Evolutionary conservation across 1,140 invertebrate species (phyloP).

Genomic region (Wiebesia pumilae): DNA sequence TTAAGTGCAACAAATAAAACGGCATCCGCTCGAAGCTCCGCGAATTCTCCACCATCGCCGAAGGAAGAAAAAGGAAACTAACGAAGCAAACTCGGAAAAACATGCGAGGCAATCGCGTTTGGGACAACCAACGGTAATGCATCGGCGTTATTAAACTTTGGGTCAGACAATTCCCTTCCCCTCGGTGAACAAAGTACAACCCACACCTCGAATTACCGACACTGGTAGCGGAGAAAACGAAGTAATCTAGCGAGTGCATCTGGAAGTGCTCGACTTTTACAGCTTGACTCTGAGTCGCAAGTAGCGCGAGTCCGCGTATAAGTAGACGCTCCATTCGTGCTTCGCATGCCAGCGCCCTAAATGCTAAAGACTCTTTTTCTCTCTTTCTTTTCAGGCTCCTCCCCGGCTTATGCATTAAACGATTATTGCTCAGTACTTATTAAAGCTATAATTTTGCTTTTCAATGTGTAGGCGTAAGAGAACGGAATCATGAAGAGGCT

Average conservation of each 20-base stretch:
- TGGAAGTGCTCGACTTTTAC: background rate
- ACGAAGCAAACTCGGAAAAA: too few species aligned
- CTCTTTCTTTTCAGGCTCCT: too few species aligned
- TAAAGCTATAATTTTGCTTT: constrained; percentile 13
- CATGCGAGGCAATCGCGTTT: background rate
- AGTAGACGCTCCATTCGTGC: background rate
- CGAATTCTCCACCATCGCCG: too few species aligned
- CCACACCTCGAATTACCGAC: too few species aligned
- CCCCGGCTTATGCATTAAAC: background rate
- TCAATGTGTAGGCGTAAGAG: background rate
- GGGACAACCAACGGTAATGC: constrained; percentile 35
- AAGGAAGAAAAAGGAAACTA: too few species aligned
- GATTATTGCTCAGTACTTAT: constrained; percentile 38
- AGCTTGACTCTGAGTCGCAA: background rate
- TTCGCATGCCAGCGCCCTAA: constrained; percentile 2
- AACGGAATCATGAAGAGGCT: background rate
- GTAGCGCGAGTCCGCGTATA: constrained; percentile 28
- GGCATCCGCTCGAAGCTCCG: too few species aligned
- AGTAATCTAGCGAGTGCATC: background rate
- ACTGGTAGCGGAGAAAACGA: too few species aligned
- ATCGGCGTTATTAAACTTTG: constrained; percentile 26
- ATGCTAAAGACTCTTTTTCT: background rate
- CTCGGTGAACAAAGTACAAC: too few species aligned
- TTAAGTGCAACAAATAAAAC: too few species aligned
- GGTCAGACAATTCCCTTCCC: too few species aligned